Evolutionary conservation across 2,888 invertebrate species (phyloP).

Genomic region (Ophion costatus): DNA sequence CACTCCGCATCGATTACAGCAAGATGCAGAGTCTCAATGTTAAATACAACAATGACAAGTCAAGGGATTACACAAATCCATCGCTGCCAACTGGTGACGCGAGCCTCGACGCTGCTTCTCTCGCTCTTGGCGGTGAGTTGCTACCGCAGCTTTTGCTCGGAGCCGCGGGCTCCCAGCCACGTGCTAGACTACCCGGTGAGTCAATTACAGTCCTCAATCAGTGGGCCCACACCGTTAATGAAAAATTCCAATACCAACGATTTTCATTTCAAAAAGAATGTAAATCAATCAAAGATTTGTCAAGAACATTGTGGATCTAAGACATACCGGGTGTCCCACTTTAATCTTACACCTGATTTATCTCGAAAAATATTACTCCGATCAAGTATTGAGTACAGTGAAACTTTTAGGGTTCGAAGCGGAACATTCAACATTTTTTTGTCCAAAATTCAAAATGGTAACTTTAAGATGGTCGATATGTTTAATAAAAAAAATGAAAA

Average conservation of each 20-base stretch:
- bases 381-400: too few species aligned
- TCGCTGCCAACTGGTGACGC: conserved; percentile 97
- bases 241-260: background rate
- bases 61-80: conserved; percentile 99
- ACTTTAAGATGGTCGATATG: too few species aligned
- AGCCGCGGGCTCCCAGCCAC: conserved; percentile 82
- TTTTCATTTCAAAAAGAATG: background rate
- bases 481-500: too few species aligned
- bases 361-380: too few species aligned
- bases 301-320: too few species aligned
- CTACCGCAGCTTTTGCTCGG: conserved; percentile 85
- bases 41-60: conserved; percentile 99
- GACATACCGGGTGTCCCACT: too few species aligned
- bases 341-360: too few species aligned
- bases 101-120: conserved; percentile 87
- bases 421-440: too few species aligned
- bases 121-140: conserved; percentile 88
- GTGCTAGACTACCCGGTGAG: conserved; percentile 82
- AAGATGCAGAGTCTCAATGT: conserved; percentile 99
- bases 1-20: conserved; percentile 99
- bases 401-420: too few species aligned
- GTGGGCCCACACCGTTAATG: background rate
- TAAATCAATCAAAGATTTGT: too few species aligned
- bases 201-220: conserved; percentile 54
- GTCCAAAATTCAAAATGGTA: too few species aligned